These are phyloP conservation scores for Drosophila nr. perissopoda DNA, from an alignment of 2,888 invertebrate species.

Conservation along the genomic window DNA sequence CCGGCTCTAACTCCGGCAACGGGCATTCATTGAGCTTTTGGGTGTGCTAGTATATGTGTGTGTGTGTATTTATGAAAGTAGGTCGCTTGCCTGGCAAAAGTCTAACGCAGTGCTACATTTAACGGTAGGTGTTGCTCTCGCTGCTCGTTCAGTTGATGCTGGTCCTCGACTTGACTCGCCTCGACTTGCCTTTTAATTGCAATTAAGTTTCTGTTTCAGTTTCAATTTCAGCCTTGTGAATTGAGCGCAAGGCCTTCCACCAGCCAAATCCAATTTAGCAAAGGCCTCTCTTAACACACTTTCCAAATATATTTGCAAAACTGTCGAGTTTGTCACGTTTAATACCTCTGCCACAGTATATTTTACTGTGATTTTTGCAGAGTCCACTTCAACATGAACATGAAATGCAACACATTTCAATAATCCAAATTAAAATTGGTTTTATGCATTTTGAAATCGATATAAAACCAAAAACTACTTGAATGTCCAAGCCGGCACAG, in stretches of 20 bases:
- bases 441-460: background rate
- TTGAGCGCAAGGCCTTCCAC: conserved; percentile 54
- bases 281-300: conserved; percentile 45
- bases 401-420: conserved; percentile 15
- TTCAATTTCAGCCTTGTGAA: conserved; percentile 55
- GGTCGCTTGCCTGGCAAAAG: conserved; percentile 52
- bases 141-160: conserved; percentile 17
- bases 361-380: background rate
- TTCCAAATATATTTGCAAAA: conserved; percentile 14
- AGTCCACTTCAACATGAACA: background rate
- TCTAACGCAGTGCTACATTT: conserved; percentile 58
- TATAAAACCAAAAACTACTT: background rate
- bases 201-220: conserved; percentile 71
- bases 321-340: conserved; percentile 25
- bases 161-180: conserved; percentile 39
- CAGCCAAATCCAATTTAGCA: conserved; percentile 54
- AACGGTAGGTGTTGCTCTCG: conserved; percentile 67
- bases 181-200: conserved; percentile 63
- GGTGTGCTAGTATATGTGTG: conserved; percentile 8
- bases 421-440: background rate
- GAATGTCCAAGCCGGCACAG: background rate
- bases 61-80: conserved; percentile 44
- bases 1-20: conserved; percentile 27
- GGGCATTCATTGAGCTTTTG: conserved; percentile 10
- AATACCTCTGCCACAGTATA: conserved; percentile 4